phyloP scores from a whole-genome alignment of 2,797 vertebrate species.

The Peromyscus eremicus region DNA sequence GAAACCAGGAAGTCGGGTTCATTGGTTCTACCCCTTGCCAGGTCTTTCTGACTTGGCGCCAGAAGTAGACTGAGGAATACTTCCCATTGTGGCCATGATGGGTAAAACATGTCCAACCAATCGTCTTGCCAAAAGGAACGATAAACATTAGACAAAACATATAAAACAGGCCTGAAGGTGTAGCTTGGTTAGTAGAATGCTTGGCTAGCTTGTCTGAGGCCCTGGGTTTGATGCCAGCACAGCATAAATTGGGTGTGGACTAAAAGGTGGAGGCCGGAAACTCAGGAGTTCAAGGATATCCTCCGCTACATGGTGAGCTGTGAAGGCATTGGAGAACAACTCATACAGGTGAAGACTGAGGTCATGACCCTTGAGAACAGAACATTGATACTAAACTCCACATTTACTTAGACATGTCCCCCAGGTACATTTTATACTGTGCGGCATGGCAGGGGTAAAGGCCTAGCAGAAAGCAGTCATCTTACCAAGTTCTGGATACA shows the following conservation, averaged over 20 bases:
- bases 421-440: background rate
- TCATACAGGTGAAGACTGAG: background rate
- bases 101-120: background rate
- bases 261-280: background rate
- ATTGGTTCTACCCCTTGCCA: background rate
- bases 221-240: background rate
- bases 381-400: background rate
- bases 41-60: constrained; percentile 23
- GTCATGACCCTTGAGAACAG: background rate
- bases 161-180: background rate
- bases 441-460: background rate
- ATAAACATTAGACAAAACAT: background rate
- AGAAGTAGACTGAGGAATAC: background rate
- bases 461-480: background rate
- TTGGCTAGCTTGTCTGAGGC: background rate
- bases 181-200: background rate
- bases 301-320: background rate
- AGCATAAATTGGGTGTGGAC: background rate
- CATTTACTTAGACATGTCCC: background rate
- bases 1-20: background rate
- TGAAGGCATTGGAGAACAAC: background rate
- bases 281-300: background rate
- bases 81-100: background rate
- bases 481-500: background rate
- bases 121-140: background rate